A percentile compares a stretch with the other conserved stretches of the same genome.
Evolutionary conservation across 1,140 invertebrate genomes (phyloP).

Genomic region (Drosophila leontia): DNA sequence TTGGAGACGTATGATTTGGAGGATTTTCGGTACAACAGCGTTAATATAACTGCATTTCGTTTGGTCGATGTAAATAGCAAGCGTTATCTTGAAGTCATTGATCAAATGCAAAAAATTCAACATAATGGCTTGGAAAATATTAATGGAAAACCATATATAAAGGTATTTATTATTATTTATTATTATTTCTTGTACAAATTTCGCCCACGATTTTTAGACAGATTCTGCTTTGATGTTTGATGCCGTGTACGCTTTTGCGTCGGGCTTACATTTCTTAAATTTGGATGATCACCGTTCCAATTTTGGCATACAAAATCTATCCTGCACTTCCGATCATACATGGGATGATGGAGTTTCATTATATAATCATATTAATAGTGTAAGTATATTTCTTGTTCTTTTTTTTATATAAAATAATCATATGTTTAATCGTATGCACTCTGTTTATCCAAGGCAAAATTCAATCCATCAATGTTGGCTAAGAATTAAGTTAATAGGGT

Average conservation of each 20-base stretch:
- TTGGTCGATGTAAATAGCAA: conserved; percentile 92
- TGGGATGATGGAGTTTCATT: conserved; percentile 95
- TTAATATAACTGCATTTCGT: conserved; percentile 96
- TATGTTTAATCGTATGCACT: background rate
- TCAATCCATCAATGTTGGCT: too few relatives aligned
- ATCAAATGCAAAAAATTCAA: conserved; percentile 95
- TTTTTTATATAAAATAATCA: background rate
- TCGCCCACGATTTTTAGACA: conserved; percentile 87
- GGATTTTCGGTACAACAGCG: conserved; percentile 96
- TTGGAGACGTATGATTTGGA: conserved; percentile 96
- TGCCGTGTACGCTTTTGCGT: conserved; percentile 94
- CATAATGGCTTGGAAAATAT: conserved; percentile 73
- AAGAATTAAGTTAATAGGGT: too few relatives aligned
- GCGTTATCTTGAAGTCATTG: conserved; percentile 90
- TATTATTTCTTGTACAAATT: background rate
- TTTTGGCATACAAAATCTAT: conserved; percentile 91
- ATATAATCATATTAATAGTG: conserved; percentile 96
- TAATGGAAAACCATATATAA: conserved; percentile 69
- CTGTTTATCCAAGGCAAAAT: too few relatives aligned
- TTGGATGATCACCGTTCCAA: conserved; percentile 90
- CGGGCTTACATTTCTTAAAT: conserved; percentile 88
- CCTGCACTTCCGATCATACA: conserved; percentile 92
- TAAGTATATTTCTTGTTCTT: conserved; percentile 81
- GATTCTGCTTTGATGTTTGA: conserved; percentile 96
- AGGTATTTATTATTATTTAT: conserved; percentile 45